Evolutionary conservation across 1,140 invertebrate genomes (phyloP), one percentile per base, ranked within the genome.

Genomic region (Drosophila jambulina): DNA sequence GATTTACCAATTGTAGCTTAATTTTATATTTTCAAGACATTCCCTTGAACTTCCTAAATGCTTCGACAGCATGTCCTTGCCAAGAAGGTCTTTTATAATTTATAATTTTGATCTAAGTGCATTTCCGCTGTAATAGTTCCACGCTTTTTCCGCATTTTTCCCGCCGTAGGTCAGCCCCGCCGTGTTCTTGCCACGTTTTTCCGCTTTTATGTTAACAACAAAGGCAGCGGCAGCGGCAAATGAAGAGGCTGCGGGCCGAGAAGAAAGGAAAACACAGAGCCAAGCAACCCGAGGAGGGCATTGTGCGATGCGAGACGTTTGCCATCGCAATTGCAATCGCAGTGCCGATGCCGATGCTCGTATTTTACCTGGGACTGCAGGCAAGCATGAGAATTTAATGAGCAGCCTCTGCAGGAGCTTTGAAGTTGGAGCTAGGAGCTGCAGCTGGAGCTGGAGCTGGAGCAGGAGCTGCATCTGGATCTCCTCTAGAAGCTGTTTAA

Each of bases 311-410:
- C 45, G 67, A 72, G 67, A 49, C 72, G 74, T 64, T 75, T 65
- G 70, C 53, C 74, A 58, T 75, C 64, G 71, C 71, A 63, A 54
- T 65, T 65, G 74, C 61, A 76, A 76, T 75, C 63, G 71, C 60
- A 48, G 45, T 38, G 53, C 53, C 53, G 53, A 38, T 60, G 70
- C 67, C 71, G 69, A 72, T 74, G 72, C 69, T 68, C 62, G 71
- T 78, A 70, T 78, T 78, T 70, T 78, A 63, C 43, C 58, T 57
- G 51, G 42, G 58, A 70, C 75, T 78, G 75, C 76, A 78, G 76
- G 76, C 75, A 78, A 78, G 76, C 76, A 78, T 78, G 76, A 78
- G 54, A 78, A 78, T 78, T 78, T 78, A 78, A 78, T 78, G 76
- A 78, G 75, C 58, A 63, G 32, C 34, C 49, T 21, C 29, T 23